phyloP scores from a whole-genome alignment of 30 jellyfish, hydroid and myxozoan genomes.

The Cassiopea andromeda region DNA sequence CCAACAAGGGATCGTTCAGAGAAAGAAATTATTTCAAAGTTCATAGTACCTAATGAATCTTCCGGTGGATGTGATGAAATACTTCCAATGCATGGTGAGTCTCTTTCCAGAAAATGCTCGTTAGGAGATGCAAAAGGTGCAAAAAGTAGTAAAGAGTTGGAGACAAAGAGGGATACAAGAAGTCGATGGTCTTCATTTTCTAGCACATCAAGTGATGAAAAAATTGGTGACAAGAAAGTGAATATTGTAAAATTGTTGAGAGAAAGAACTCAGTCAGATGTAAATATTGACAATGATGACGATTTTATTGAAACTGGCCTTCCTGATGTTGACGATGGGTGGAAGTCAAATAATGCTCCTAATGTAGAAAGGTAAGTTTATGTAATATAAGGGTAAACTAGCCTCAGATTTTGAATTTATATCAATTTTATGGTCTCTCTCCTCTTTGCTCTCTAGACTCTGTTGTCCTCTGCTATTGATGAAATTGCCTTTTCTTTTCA shows the following conservation, averaged over 20 bases:
- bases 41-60: neutral
- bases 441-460: too few relatives aligned
- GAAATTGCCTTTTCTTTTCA: too few relatives aligned
- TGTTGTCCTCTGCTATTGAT: too few relatives aligned
- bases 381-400: too few relatives aligned
- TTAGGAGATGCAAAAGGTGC: neutral
- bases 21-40: neutral
- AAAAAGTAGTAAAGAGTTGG: neutral
- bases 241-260: constrained; percentile 60
- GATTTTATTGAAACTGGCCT: constrained; percentile 3
- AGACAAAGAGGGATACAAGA: neutral
- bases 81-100: constrained; percentile 21
- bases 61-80: constrained; percentile 15
- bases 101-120: constrained; percentile 32
- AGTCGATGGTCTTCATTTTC: constrained; percentile 76
- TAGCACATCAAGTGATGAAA: constrained; percentile 57
- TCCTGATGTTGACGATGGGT: neutral
- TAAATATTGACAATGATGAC: constrained; percentile 26
- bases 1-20: neutral
- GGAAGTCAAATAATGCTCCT: constrained; percentile 1
- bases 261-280: constrained; percentile 64
- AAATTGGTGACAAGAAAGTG: constrained; percentile 37
- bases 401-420: too few relatives aligned
- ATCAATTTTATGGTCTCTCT: too few relatives aligned
- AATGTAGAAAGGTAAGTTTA: constrained; percentile 20